A percentile compares a stretch with the other conserved stretches of the same genome.
These are phyloP conservation scores for Hesperophylax magnus DNA, from an alignment of 1,140 invertebrate genomes.

Conservation along the genomic window DNA sequence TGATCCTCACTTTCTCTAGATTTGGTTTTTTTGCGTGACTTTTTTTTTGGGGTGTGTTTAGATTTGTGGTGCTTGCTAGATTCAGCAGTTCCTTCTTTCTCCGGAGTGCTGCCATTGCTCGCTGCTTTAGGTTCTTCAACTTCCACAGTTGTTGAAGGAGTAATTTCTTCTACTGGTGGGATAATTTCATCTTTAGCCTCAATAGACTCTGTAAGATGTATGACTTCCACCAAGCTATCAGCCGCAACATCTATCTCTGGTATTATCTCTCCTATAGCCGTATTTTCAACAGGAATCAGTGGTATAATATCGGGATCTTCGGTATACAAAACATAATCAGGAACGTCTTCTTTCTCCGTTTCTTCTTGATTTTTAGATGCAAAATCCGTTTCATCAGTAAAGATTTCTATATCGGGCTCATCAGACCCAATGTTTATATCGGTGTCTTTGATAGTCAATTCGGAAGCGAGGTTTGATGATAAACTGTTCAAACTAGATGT, in stretches of 20 bases:
- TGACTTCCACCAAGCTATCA: neutral
- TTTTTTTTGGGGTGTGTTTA: slow-evolving; percentile 35
- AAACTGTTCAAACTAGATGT: neutral
- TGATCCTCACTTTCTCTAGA: slow-evolving; percentile 37
- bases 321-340: slow-evolving; percentile 26
- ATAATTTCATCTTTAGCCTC: neutral
- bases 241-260: neutral
- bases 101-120: neutral
- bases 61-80: slow-evolving; percentile 38
- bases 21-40: slow-evolving; percentile 44
- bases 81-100: slow-evolving; percentile 12
- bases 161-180: neutral
- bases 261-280: neutral
- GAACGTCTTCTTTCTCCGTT: neutral
- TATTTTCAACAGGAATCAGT: neutral
- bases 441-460: neutral
- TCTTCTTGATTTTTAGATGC: neutral
- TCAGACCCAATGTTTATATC: neutral
- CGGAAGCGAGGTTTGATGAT: neutral
- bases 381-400: neutral
- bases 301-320: neutral
- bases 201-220: neutral
- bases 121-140: neutral
- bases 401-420: neutral
- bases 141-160: neutral